Percentiles rank a stretch among this genome's conserved stretches.
Evolutionary conservation across 2,113 vertebrate species (phyloP).

Genomic region (Caranx ignobilis): DNA sequence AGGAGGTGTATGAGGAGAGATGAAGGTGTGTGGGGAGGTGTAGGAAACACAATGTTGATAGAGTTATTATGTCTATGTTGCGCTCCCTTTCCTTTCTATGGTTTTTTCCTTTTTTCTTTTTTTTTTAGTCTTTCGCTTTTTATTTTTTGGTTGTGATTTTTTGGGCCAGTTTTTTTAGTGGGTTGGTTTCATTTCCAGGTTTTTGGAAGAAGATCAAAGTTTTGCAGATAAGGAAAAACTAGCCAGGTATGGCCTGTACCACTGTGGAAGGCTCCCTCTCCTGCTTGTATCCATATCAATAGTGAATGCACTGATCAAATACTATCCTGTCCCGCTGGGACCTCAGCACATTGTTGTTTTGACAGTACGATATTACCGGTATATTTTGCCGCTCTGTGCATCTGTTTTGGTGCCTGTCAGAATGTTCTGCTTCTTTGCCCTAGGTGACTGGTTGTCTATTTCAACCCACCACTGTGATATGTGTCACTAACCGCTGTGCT

Average conservation of each 20-base stretch:
- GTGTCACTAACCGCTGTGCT: constrained; percentile 61
- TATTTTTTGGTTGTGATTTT: constrained; percentile 65
- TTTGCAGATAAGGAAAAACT: constrained; percentile 94
- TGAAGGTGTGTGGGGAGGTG: background rate
- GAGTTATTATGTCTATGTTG: background rate
- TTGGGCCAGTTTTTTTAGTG: constrained; percentile 86
- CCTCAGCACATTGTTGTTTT: constrained; percentile 41
- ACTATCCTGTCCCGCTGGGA: constrained; percentile 47
- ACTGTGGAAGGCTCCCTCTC: constrained; percentile 58
- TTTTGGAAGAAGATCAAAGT: constrained; percentile 92
- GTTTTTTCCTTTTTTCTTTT: background rate
- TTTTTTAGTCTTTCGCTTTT: background rate
- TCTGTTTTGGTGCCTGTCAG: constrained; percentile 57
- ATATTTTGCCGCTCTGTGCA: constrained; percentile 1
- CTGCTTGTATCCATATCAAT: constrained; percentile 60
- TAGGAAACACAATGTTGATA: constrained; percentile 12
- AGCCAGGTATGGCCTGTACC: constrained; percentile 87
- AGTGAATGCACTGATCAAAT: constrained; percentile 58
- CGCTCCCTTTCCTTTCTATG: background rate
- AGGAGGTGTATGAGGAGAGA: constrained; percentile 54
- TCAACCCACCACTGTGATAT: constrained; percentile 37
- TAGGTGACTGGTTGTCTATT: constrained; percentile 39
- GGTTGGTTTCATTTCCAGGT: constrained; percentile 90
- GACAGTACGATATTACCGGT: constrained; percentile 37
- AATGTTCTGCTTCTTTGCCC: constrained; percentile 44